A percentile compares a stretch with the other conserved stretches of the same genome.
These are phyloP conservation scores for Aldabrachelys gigantea DNA, from an alignment of 2,113 vertebrate species.

Conservation along the genomic window DNA sequence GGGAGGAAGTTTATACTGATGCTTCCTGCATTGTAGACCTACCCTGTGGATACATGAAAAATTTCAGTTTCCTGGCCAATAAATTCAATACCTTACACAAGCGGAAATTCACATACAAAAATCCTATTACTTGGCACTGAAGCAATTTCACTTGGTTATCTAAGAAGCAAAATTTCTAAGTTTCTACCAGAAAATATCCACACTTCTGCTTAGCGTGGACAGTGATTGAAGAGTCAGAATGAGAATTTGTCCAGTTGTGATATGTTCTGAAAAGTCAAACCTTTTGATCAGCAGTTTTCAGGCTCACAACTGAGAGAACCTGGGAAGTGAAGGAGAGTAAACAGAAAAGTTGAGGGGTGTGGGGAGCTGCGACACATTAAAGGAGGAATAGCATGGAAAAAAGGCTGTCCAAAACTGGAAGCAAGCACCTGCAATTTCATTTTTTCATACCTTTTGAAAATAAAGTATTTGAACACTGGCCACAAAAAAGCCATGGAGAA, in stretches of 20 bases:
- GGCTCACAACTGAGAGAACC: neutral
- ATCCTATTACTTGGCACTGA: accelerated
- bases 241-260: accelerated
- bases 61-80: neutral
- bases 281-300: neutral
- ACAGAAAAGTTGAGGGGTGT: accelerated
- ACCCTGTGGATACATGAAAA: neutral
- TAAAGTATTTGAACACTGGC: neutral
- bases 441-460: neutral
- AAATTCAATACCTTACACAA: neutral
- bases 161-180: neutral
- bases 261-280: neutral
- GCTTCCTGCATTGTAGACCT: neutral
- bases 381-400: neutral
- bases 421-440: accelerated
- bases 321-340: neutral
- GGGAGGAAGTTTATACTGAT: accelerated
- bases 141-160: neutral
- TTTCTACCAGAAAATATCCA: neutral
- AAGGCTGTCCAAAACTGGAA: neutral
- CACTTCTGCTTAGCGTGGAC: neutral
- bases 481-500: neutral
- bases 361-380: neutral
- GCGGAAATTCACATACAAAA: neutral
- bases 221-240: neutral